Evolutionary conservation across 2,797 vertebrate species (phyloP).

Genomic region (Pteronotus mesoamericanus): DNA sequence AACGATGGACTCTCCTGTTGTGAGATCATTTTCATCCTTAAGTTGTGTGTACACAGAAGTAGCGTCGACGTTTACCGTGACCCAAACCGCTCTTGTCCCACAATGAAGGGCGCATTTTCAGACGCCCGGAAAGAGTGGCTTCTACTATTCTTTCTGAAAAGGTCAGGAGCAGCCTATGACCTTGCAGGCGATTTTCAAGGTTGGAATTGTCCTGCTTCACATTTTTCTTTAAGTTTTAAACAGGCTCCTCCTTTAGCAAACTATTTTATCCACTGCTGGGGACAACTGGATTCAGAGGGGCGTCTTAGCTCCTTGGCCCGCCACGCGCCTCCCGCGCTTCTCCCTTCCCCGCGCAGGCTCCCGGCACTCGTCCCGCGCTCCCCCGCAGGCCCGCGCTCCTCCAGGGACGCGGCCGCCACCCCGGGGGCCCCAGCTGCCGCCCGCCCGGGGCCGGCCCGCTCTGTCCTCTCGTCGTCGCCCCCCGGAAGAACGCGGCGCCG

Average conservation of each 20-base stretch:
- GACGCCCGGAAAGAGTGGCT: not conserved
- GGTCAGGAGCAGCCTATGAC: slow-evolving; percentile 65
- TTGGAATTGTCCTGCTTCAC: slow-evolving; percentile 87
- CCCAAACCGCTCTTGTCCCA: not conserved
- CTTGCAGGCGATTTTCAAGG: slow-evolving; percentile 81
- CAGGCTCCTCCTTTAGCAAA: slow-evolving; percentile 94
- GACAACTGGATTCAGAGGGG: no score
- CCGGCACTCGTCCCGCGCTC: no score
- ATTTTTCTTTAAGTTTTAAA: slow-evolving; percentile 92
- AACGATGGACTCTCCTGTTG: not conserved
- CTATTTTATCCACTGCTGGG: slow-evolving; percentile 86
- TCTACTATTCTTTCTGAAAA: not conserved
- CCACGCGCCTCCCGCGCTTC: no score
- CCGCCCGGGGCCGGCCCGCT: no score
- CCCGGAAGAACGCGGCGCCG: no score
- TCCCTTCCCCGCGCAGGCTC: no score
- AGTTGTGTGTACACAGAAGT: not conserved
- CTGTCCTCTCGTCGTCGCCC: no score
- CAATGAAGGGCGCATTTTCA: not conserved
- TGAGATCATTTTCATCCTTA: not conserved
- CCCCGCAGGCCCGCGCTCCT: no score
- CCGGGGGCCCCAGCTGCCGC: no score
- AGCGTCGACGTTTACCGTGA: not conserved
- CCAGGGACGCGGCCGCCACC: no score
- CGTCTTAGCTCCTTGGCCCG: no score